Percentiles rank a stretch among this genome's conserved stretches.
These are phyloP conservation scores for Epiperipatus broadwayi DNA, from an alignment of 2,888 invertebrate species.

Conservation along the genomic window DNA sequence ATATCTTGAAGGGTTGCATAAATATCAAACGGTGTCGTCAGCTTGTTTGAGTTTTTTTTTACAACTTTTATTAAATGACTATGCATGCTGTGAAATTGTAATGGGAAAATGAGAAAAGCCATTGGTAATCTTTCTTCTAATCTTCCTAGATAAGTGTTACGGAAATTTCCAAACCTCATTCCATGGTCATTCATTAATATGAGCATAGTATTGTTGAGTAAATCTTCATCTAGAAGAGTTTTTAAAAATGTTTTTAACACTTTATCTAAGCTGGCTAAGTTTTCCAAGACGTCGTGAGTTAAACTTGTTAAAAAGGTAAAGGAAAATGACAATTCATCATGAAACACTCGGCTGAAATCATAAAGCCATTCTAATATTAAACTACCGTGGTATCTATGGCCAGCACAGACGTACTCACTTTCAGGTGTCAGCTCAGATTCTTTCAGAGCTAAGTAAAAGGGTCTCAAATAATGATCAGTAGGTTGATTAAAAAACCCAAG, in stretches of 20 bases:
- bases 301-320: too few relatives aligned
- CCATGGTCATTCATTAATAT: conserved; percentile 28
- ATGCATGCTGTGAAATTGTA: conserved; percentile 45
- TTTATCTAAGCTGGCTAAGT: conserved; percentile 51
- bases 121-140: conserved; percentile 74
- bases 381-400: too few relatives aligned
- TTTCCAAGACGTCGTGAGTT: conserved; percentile 64
- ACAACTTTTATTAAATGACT: conserved; percentile 43
- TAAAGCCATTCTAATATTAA: too few relatives aligned
- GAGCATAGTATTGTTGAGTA: conserved; percentile 17
- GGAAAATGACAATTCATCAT: too few relatives aligned
- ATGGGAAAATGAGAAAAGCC: conserved; percentile 49
- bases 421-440: conserved; percentile 16
- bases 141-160: conserved; percentile 35
- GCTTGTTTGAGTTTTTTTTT: conserved; percentile 41
- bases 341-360: too few relatives aligned
- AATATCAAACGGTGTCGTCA: conserved; percentile 68
- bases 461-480: conserved; percentile 63
- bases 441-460: conserved; percentile 41
- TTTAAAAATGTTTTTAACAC: conserved; percentile 32
- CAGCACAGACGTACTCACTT: too few relatives aligned
- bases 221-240: conserved; percentile 15
- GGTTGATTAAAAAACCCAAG: conserved; percentile 56
- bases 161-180: conserved; percentile 25
- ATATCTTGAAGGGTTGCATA: conserved; percentile 57